Conservation (phyloP, 2,113 vertebrate genomes). For the Notothenia coriiceps region DNA sequence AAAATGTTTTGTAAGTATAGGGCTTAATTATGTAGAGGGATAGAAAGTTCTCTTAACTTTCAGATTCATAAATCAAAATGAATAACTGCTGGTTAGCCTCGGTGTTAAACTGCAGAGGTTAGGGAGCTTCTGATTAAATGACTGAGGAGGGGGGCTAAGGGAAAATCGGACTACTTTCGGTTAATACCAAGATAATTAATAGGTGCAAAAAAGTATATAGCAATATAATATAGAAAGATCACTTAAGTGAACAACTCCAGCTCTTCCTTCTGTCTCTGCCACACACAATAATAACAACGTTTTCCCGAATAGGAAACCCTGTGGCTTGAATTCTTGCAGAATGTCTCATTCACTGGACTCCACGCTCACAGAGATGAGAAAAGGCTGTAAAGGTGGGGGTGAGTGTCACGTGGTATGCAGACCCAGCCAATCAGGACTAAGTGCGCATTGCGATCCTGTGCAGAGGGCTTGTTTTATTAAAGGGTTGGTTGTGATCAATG, state of each 20-base stretch:
- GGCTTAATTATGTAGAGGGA: slow-evolving; percentile 1
- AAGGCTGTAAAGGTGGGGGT: slow-evolving; percentile 37
- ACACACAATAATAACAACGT: background rate
- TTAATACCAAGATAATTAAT: background rate
- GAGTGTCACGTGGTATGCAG: slow-evolving; percentile 52
- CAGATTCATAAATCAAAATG: background rate
- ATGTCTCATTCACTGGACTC: slow-evolving; percentile 57
- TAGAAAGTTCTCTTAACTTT: background rate
- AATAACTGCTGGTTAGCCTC: background rate
- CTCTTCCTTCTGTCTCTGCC: background rate
- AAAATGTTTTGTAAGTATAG: background rate
- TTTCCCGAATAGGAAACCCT: background rate
- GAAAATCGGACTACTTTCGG: background rate
- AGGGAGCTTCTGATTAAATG: background rate
- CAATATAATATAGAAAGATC: background rate
- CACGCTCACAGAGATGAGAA: slow-evolving; percentile 7
- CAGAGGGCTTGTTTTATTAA: slow-evolving; percentile 72
- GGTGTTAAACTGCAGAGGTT: background rate
- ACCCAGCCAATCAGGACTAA: slow-evolving; percentile 72
- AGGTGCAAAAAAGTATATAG: background rate
- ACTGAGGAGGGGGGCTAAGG: background rate
- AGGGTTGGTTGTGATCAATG: slow-evolving; percentile 69
- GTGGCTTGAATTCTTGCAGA: slow-evolving; percentile 22
- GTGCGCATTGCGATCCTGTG: slow-evolving; percentile 84
- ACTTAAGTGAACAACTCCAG: background rate